Evolutionary conservation across 1,140 invertebrate species (phyloP), one percentile per base, ranked within the genome.

Genomic region (Calephelis virginiensis): DNA sequence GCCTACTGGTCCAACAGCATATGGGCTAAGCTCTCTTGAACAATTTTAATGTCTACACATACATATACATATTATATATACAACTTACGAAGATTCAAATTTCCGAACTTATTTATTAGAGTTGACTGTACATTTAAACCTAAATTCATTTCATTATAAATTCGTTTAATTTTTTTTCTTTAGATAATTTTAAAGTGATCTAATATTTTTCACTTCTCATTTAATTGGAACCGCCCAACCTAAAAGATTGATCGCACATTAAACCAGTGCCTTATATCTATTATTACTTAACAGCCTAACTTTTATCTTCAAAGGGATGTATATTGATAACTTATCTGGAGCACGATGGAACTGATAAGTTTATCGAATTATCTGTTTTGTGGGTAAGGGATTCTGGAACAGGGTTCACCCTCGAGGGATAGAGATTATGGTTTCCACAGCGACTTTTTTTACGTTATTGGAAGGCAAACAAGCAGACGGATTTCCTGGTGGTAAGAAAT

Each of bases 161-260:
- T 63, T 17, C 10, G 13, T 28, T 43, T 17, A n/a, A 53, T n/a
- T 53, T 53, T 53, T 53, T 53, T 14, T 53, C 49, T 17, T 9
- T 13, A 50, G 10, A 53, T 53, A 53, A 53, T 53, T 53, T 53
- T 5, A 53, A 64, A 71, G 62, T 69, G 66, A 70, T 70, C 66
- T 74, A 67, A 66, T 71, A 68, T 69, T 66, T 46, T 71, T 61
- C 53, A 61, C 63, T 62, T 59, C 62, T 61, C 62, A 71, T 65
- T 67, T 63, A 60, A 71, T 74, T 69, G 66, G 67, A 76, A 75
- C 67, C 53, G 61, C 74, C 71, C 69, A 71, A 78, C 71, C 69
- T 77, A 84, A 75, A 88, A 90, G 87, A 90, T 88, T 87, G 87
- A 90, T 90, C 85, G 76, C 73, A 82, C 77, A 81, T 86, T 86